A percentile compares a stretch with the other conserved stretches of the same genome.
Evolutionary conservation across 64 coral and sea anemone species (phyloP).

Genomic region (Montipora sp.): DNA sequence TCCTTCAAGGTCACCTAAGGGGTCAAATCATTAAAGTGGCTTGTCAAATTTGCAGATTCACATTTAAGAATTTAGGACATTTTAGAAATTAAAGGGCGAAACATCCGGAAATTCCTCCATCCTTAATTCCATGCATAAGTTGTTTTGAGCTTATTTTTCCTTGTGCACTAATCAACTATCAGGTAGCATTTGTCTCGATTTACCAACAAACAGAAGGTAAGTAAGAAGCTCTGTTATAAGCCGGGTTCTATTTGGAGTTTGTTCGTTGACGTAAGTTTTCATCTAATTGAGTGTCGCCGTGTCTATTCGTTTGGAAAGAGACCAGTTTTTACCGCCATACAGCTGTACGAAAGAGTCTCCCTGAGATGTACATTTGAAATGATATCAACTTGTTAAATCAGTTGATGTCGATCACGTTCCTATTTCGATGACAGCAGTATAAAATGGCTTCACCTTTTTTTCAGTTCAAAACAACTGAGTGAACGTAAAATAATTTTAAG

Average conservation of each 20-base stretch:
- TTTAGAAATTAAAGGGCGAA: conserved; percentile 36
- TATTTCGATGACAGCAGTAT: not conserved
- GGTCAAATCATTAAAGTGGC: not conserved
- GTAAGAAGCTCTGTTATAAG: not conserved
- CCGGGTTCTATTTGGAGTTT: not conserved
- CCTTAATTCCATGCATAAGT: not conserved
- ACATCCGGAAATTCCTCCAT: conserved; percentile 20
- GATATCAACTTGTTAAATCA: not conserved
- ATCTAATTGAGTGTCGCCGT: not conserved
- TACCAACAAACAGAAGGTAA: conserved; percentile 9
- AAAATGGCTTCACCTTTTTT: not conserved
- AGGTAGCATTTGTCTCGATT: not conserved
- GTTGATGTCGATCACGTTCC: not conserved
- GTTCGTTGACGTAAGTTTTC: too few species aligned
- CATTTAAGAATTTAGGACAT: not conserved
- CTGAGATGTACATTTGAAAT: not conserved
- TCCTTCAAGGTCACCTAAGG: not conserved
- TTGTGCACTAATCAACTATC: not conserved
- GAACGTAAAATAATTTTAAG: too few species aligned
- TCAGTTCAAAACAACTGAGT: not conserved
- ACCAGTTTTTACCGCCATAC: too few species aligned
- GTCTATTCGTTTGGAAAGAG: not conserved
- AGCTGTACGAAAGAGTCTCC: not conserved
- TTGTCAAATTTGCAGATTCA: not conserved
- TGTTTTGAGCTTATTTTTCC: not conserved